Evolutionary conservation across 2,113 vertebrate genomes (phyloP).

Genomic region (Poecile atricapillus): DNA sequence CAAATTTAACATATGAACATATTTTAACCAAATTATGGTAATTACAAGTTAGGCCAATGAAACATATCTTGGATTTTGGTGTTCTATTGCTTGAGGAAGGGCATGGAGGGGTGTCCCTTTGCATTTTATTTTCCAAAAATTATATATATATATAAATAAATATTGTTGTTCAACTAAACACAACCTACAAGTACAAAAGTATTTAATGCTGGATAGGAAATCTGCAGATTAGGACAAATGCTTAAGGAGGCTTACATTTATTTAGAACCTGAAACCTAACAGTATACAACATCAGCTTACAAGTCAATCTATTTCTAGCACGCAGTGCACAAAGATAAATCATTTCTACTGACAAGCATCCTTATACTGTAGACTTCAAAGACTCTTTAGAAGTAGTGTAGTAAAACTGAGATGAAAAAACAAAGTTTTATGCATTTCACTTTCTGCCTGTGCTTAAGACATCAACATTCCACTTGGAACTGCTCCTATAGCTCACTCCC

Average conservation of each 20-base stretch:
- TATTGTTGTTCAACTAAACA: not conserved
- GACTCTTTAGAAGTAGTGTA: not conserved
- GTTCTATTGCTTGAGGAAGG: not conserved
- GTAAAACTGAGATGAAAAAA: not conserved
- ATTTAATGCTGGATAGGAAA: not conserved
- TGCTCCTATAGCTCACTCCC: not conserved
- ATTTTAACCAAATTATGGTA: not conserved
- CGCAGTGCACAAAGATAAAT: not conserved
- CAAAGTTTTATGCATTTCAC: not conserved
- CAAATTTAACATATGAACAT: not conserved
- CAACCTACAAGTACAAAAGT: not conserved
- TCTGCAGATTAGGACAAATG: not conserved
- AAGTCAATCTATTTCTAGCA: slow-evolving; percentile 34
- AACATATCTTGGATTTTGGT: not conserved
- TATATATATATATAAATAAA: too few relatives aligned
- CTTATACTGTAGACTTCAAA: not conserved
- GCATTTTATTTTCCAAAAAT: not conserved
- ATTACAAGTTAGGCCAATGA: not conserved
- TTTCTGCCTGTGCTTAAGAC: not conserved
- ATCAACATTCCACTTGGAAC: not conserved
- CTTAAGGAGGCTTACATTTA: slow-evolving; percentile 31
- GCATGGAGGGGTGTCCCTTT: not conserved
- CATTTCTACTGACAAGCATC: not conserved
- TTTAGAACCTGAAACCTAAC: slow-evolving; percentile 20
- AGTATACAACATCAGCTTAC: slow-evolving; percentile 10